A percentile compares a stretch with the other conserved stretches of the same genome.
These are phyloP conservation scores for Aspidoscelis tigris DNA, from an alignment of 2,113 vertebrate genomes.

Conservation along the genomic window DNA sequence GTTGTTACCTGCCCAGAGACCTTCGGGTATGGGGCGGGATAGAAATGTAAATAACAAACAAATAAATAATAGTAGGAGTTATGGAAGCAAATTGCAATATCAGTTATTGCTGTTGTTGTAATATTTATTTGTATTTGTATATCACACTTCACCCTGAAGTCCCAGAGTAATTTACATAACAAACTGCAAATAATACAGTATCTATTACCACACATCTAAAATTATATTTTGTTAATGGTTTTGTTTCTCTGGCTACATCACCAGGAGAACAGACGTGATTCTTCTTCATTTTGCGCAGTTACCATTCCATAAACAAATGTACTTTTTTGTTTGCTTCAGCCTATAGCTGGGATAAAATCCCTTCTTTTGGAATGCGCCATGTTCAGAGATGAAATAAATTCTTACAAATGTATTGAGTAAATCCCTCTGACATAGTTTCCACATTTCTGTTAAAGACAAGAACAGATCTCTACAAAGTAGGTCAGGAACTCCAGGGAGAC, in stretches of 20 bases:
- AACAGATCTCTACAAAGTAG: conserved; percentile 73
- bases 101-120: no score
- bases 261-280: conserved; percentile 43
- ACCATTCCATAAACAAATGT: conserved; percentile 40
- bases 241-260: conserved; percentile 42
- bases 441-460: conserved; percentile 60
- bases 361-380: conserved; percentile 56
- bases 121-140: no score
- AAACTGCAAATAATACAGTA: neutral
- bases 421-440: conserved; percentile 62
- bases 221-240: conserved; percentile 26
- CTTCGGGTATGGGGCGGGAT: no score
- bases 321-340: conserved; percentile 41
- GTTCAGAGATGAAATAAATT: conserved; percentile 59
- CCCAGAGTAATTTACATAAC: no score
- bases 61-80: neutral
- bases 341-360: conserved; percentile 49
- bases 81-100: conserved; percentile 18
- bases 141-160: no score
- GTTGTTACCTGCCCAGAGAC: no score
- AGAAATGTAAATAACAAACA: no score
- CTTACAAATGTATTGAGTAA: conserved; percentile 57
- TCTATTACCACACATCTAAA: conserved; percentile 27
- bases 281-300: conserved; percentile 29
- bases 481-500: conserved; percentile 77